phyloP scores from a whole-genome alignment of 1,140 invertebrate genomes.

The Drosophila albomicans region DNA sequence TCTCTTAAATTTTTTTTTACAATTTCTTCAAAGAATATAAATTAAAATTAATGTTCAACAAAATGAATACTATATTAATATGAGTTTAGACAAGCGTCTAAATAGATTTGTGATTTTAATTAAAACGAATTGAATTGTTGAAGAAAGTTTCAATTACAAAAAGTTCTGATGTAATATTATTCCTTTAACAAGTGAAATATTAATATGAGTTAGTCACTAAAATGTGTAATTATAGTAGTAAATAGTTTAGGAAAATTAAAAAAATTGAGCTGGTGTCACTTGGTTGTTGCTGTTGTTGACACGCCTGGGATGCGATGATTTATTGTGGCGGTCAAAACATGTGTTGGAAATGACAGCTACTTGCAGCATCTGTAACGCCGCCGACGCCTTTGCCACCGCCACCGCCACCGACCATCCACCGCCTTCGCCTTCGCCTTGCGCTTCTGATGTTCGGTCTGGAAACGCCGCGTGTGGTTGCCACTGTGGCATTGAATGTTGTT shows the following conservation, averaged over 20 bases:
- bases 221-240: too few species aligned
- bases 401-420: slow-evolving; percentile 18
- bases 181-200: too few species aligned
- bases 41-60: too few species aligned
- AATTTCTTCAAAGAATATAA: too few species aligned
- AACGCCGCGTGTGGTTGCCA: slow-evolving; percentile 75
- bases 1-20: too few species aligned
- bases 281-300: slow-evolving; percentile 48
- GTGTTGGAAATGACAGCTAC: slow-evolving; percentile 84
- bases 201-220: too few species aligned
- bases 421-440: slow-evolving; percentile 35
- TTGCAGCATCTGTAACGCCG: slow-evolving; percentile 82
- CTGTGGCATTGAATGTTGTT: slow-evolving; percentile 29
- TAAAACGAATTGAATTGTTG: too few species aligned
- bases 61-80: too few species aligned
- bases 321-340: slow-evolving; percentile 84
- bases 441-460: slow-evolving; percentile 15
- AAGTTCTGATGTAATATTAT: too few species aligned
- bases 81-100: too few species aligned
- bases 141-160: too few species aligned
- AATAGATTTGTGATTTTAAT: too few species aligned
- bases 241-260: neutral
- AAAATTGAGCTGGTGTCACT: slow-evolving; percentile 15
- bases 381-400: slow-evolving; percentile 51
- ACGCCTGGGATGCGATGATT: slow-evolving; percentile 81